Base-by-base conservation (phyloP, 2,888 invertebrate species). In the Acrobasis repandana region DNA sequence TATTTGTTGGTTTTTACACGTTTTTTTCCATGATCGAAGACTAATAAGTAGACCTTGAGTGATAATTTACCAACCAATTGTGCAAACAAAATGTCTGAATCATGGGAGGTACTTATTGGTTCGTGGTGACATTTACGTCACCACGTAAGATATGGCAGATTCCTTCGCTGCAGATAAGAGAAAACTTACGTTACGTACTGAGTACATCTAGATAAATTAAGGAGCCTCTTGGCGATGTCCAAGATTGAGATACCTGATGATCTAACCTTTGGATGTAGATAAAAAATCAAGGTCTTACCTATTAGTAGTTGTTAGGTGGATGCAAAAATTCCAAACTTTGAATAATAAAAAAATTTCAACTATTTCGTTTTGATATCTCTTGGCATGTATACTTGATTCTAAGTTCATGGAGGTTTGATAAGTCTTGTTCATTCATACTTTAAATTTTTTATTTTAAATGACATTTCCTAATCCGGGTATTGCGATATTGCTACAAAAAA, bases 111-210 rank as follows among this genome's bases (percentile, higher is more conserved):
- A 56, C n/a, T n/a, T n/a, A n/a, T 61, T 56, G 18, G 36, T 43
- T 38, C 1, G 56, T 78, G 75, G 75, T 75, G 74, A 72, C 61
- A 71, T 78, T 72, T 74, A 74, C 83, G 84, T 82, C 46, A 57
- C n/a, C 56, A 47, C 38, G 20, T 1, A 15, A 43, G n/a, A 34
- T 36, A 54, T 20, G 36, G 54, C 36, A 54, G 54, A 38, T 54
- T 28, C 52, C 43, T 43, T 14, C 4, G 14, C 14, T 43, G 36
- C 6, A 43, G 43, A 43, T 43, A 43, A 43, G 43, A 43, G 5
- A n/a, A 43, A 10, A 14, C 43, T 43, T 43, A 43, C 43, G 43
- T 14, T 43, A 43, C 14, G 43, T 43, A 43, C 14, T 43, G 14
- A 43, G 14, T 43, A 43, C 14, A 10, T 43, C 43, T 14, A 43